A percentile compares a stretch with the other conserved stretches of the same genome.
Evolutionary conservation across 2,113 vertebrate genomes (phyloP).

Genomic region (Cacatua alba): DNA sequence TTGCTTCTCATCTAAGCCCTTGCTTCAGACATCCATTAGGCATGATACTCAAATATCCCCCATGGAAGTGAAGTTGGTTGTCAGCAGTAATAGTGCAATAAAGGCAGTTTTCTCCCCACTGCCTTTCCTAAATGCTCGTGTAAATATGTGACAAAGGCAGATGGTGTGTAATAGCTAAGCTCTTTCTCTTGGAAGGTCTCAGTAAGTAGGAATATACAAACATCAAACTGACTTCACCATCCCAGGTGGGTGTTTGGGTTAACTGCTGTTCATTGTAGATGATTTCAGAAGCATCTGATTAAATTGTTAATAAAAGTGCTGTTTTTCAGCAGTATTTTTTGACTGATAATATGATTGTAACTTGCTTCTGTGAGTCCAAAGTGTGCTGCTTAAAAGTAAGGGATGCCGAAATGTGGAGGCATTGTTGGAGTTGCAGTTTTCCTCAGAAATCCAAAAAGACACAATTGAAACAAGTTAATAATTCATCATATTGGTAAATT

Average conservation of each 20-base stretch:
- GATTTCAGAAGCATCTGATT: constrained; percentile 15
- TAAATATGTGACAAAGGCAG: neutral
- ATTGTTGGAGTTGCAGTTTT: neutral
- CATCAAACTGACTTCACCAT: neutral
- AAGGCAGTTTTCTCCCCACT: neutral
- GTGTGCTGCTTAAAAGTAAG: neutral
- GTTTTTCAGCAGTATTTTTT: neutral
- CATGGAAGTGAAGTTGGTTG: neutral
- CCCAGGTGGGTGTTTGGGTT: neutral
- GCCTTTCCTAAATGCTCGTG: neutral
- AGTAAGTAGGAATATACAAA: neutral
- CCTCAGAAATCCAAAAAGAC: neutral
- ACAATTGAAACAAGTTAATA: constrained; percentile 24
- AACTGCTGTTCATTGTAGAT: neutral
- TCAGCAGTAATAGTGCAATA: neutral
- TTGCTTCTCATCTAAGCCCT: constrained; percentile 28
- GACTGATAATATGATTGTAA: neutral
- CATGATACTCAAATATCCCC: neutral
- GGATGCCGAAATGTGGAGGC: neutral
- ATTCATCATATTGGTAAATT: constrained; percentile 1
- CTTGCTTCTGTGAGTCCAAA: constrained; percentile 12
- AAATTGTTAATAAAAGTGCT: neutral
- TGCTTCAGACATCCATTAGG: neutral
- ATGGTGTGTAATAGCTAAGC: neutral
- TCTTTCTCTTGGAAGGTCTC: neutral